These are phyloP conservation scores for Drosophila mimica DNA, from an alignment of 2,888 invertebrate genomes.

Conservation along the genomic window DNA sequence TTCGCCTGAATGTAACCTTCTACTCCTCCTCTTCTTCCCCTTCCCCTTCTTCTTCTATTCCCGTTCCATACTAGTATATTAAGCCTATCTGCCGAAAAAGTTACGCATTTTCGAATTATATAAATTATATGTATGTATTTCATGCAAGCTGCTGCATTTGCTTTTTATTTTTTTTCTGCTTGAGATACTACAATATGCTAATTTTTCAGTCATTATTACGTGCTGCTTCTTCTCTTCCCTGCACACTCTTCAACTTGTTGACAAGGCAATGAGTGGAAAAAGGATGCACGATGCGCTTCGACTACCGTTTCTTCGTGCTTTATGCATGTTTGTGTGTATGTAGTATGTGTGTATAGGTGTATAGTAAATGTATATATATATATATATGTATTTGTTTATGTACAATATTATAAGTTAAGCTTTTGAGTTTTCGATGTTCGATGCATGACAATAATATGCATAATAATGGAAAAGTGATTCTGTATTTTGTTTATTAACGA, in stretches of 20 bases:
- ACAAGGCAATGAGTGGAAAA: constrained; percentile 37
- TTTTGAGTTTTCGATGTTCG: constrained; percentile 30
- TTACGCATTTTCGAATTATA: constrained; percentile 41
- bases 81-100: constrained; percentile 43
- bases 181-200: constrained; percentile 66
- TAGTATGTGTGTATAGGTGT: constrained; percentile 18
- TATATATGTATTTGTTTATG: constrained; percentile 36
- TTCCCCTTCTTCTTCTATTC: constrained; percentile 28
- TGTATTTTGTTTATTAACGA: constrained; percentile 35
- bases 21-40: constrained; percentile 21
- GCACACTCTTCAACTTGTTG: constrained; percentile 15
- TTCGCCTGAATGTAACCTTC: constrained; percentile 64
- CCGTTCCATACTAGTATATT: constrained; percentile 44
- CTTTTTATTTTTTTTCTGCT: not conserved
- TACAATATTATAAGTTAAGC: constrained; percentile 42
- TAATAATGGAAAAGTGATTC: constrained; percentile 3
- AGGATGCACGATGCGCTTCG: constrained; percentile 7
- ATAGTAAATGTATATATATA: constrained; percentile 10
- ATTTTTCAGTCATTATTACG: constrained; percentile 74
- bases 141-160: constrained; percentile 57
- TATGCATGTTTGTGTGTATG: constrained; percentile 5
- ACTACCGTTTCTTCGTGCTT: constrained; percentile 13
- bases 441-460: constrained; percentile 6
- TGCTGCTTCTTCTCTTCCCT: constrained; percentile 14
- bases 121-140: constrained; percentile 15